A percentile compares a stretch with the other conserved stretches of the same genome.
Conservation (phyloP, 2,888 invertebrate species). For the Cosmia trapezina region DNA sequence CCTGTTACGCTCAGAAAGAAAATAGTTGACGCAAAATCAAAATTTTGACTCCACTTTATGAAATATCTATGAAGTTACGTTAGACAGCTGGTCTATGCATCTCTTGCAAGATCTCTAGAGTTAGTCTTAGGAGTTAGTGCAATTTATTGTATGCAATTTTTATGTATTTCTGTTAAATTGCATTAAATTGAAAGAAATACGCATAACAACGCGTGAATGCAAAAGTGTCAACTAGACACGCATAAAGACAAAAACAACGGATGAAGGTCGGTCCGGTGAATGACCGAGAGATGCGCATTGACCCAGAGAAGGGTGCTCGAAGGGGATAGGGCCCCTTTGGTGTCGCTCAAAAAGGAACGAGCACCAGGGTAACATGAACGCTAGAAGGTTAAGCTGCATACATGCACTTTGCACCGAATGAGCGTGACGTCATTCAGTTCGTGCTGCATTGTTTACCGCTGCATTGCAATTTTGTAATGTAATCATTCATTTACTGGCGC, state of each 20-base stretch:
- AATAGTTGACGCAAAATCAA: not conserved
- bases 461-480: conserved; percentile 77
- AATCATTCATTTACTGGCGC: conserved; percentile 60
- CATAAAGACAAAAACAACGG: conserved; percentile 58
- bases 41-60: not conserved
- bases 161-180: not conserved
- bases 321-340: conserved; percentile 90
- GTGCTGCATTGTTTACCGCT: conserved; percentile 86
- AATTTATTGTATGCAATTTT: not conserved
- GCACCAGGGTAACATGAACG: conserved; percentile 87
- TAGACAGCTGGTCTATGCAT: conserved; percentile 4
- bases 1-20: not conserved
- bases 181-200: conserved; percentile 9
- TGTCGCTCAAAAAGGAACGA: conserved; percentile 88
- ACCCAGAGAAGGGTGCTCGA: conserved; percentile 89
- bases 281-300: conserved; percentile 85
- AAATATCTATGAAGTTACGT: not conserved
- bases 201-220: conserved; percentile 23
- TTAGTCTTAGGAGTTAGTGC: not conserved
- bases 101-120: conserved; percentile 7
- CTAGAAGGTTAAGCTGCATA: conserved; percentile 87
- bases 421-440: conserved; percentile 85
- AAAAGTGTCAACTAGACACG: conserved; percentile 46
- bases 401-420: conserved; percentile 90
- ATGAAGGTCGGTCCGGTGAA: conserved; percentile 78